Evolutionary conservation across 2,113 vertebrate species (phyloP).

Genomic region (Diadophis punctatus): DNA sequence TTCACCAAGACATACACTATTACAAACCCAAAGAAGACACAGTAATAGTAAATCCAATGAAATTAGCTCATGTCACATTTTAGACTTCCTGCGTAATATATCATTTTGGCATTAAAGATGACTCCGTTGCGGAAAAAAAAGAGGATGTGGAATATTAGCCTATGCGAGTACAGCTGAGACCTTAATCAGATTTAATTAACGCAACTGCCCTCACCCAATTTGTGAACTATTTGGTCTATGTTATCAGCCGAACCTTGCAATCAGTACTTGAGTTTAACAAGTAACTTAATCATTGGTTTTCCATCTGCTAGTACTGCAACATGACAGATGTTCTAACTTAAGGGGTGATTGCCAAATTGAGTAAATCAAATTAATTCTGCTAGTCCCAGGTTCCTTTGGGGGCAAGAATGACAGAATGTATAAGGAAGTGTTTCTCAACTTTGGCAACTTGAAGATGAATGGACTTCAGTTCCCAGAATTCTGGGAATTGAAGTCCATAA

Average conservation of each 20-base stretch:
- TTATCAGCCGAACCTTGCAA: not conserved
- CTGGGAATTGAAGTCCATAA: not conserved
- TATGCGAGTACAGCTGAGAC: not conserved
- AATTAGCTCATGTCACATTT: not conserved
- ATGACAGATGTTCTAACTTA: not conserved
- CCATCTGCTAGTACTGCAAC: conserved; percentile 4
- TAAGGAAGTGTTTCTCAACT: not conserved
- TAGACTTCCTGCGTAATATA: not conserved
- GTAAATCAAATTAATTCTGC: not conserved
- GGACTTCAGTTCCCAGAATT: not conserved
- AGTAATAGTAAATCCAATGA: not conserved
- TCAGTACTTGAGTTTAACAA: not conserved
- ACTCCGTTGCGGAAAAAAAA: not conserved
- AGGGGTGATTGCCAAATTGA: not conserved
- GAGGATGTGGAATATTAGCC: not conserved
- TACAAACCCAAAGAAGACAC: not conserved
- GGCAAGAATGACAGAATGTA: not conserved
- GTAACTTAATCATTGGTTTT: not conserved
- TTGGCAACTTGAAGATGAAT: not conserved
- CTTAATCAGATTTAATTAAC: conserved; percentile 9
- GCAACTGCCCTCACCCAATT: not conserved
- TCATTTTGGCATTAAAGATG: not conserved
- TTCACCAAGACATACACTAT: not conserved
- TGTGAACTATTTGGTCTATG: not conserved
- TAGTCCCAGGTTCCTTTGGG: not conserved